Percentiles rank a stretch among this genome's conserved stretches.
Evolutionary conservation across 1,140 invertebrate species (phyloP).

Genomic region (Solen grandis): DNA sequence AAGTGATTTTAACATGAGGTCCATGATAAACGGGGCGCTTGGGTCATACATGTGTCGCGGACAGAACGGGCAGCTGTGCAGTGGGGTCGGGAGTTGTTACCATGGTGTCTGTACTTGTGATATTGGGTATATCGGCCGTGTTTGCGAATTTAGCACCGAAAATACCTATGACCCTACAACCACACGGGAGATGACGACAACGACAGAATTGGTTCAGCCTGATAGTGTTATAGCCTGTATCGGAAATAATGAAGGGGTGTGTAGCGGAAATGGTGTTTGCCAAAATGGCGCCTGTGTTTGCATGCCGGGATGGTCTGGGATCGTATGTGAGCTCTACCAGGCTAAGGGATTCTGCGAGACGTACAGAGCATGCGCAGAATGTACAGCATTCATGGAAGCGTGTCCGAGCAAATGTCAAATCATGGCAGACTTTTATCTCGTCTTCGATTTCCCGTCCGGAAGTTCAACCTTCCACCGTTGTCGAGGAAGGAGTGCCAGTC

Average conservation of each 20-base stretch:
- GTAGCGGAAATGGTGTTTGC: slow-evolving; percentile 13
- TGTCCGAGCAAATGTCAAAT: slow-evolving; percentile 4
- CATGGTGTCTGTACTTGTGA: slow-evolving; percentile 3
- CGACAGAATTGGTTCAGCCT: neutral
- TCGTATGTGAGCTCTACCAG: slow-evolving; percentile 1
- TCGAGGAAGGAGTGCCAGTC: neutral
- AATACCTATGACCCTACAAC: neutral
- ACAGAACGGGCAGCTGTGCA: slow-evolving; percentile 2
- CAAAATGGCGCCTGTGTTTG: slow-evolving; percentile 2
- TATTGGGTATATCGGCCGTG: neutral
- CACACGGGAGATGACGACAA: neutral
- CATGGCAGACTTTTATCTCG: slow-evolving; percentile 20
- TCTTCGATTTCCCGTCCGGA: neutral
- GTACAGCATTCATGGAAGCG: neutral
- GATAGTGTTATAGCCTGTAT: neutral
- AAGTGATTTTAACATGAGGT: too few species aligned
- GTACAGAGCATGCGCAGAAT: slow-evolving; percentile 22
- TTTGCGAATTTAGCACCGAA: neutral
- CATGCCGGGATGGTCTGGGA: neutral
- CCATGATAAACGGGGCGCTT: too few species aligned
- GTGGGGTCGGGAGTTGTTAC: slow-evolving; percentile 2
- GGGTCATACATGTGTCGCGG: slow-evolving; percentile 24
- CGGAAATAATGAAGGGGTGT: neutral
- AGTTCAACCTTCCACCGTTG: slow-evolving; percentile 2
- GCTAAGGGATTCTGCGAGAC: neutral